A percentile compares a stretch with the other conserved stretches of the same genome.
phyloP scores from a whole-genome alignment of 1,140 invertebrate species.

The Elysia chlorotica region DNA sequence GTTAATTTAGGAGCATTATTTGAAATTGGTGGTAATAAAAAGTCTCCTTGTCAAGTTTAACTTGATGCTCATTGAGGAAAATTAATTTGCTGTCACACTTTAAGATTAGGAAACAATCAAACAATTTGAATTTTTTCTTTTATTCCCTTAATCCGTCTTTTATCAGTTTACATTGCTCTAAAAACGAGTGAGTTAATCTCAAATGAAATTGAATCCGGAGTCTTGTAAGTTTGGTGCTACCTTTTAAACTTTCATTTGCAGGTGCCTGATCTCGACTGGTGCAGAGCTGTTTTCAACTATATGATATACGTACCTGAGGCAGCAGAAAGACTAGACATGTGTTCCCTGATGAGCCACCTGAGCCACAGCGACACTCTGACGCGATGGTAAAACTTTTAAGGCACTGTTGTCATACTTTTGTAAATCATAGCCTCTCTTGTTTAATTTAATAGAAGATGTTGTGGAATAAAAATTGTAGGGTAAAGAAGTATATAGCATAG shows the following conservation, averaged over 20 bases:
- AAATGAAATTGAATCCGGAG: not conserved
- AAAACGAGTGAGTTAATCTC: not conserved
- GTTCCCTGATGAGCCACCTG: constrained; percentile 6
- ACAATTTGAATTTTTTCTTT: too few relatives aligned
- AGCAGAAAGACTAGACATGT: constrained; percentile 1
- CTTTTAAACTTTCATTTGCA: too few relatives aligned
- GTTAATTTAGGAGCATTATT: too few relatives aligned
- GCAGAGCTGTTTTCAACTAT: constrained; percentile 22
- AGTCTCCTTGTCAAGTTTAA: too few relatives aligned
- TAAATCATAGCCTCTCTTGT: not conserved
- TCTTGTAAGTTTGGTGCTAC: too few relatives aligned
- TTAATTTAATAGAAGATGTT: not conserved
- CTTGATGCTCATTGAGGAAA: not conserved
- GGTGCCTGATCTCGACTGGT: constrained; percentile 28
- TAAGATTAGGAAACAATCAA: not conserved
- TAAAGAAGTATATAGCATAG: not conserved
- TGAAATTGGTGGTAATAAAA: too few relatives aligned
- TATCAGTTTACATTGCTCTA: not conserved
- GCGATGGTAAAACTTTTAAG: constrained; percentile 22
- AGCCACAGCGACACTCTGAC: constrained; percentile 11
- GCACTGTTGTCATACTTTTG: not conserved
- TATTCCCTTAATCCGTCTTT: not conserved
- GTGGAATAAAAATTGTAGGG: not conserved
- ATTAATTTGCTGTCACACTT: not conserved
- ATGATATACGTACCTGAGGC: constrained; percentile 11